Conservation (phyloP, 2,888 invertebrate genomes). For the Amaurobius ferox region DNA sequence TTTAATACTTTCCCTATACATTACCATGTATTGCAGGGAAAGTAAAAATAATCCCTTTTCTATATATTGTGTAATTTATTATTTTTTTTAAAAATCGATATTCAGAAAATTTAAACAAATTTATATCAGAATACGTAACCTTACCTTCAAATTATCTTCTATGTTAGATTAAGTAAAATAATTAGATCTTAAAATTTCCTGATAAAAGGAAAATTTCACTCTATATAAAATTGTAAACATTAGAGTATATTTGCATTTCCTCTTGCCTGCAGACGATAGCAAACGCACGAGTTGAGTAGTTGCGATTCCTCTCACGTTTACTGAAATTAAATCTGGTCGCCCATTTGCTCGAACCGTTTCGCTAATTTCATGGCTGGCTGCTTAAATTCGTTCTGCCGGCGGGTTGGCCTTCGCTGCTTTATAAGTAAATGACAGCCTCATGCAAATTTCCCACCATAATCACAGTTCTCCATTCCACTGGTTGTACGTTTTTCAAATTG, state of each 20-base stretch:
- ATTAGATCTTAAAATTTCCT: too few relatives aligned
- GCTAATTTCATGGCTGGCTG: constrained; percentile 54
- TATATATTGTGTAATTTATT: too few relatives aligned
- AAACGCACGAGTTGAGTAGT: constrained; percentile 39
- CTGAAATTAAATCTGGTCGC: constrained; percentile 18
- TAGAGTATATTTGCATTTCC: background rate
- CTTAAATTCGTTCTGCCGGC: constrained; percentile 28
- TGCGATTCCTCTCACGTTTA: constrained; percentile 47
- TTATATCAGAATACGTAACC: too few relatives aligned
- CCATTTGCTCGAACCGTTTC: constrained; percentile 2
- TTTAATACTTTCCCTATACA: too few relatives aligned
- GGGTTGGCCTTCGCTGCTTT: constrained; percentile 31
- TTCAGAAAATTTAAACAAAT: too few relatives aligned
- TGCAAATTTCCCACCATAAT: constrained; percentile 37
- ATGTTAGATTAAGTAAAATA: too few relatives aligned
- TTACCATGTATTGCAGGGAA: too few relatives aligned
- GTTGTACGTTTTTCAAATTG: too few relatives aligned
- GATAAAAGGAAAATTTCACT: background rate
- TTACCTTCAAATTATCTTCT: too few relatives aligned
- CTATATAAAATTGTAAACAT: background rate
- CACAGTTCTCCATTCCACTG: too few relatives aligned
- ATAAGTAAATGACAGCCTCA: constrained; percentile 22
- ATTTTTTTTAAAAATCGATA: too few relatives aligned
- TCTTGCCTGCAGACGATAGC: constrained; percentile 28
- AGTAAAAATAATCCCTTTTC: too few relatives aligned